phyloP scores from a whole-genome alignment of 2,797 vertebrate species.

The Gadopsis marmoratus region DNA sequence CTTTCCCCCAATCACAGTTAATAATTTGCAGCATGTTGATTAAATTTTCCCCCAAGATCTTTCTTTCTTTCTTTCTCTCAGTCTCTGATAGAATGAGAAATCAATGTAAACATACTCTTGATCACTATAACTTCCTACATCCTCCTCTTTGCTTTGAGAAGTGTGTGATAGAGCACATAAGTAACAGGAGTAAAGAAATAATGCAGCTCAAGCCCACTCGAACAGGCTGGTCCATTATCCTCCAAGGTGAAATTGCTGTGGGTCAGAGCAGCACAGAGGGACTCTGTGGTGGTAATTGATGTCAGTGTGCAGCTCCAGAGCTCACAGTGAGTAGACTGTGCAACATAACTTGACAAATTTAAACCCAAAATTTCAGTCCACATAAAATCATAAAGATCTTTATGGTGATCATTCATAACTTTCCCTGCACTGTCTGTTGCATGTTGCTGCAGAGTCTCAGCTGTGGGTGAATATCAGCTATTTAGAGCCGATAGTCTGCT shows the following conservation, averaged over 20 bases:
- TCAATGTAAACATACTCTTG: slow-evolving; percentile 24
- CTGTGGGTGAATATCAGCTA: slow-evolving; percentile 58
- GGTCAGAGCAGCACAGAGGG: slow-evolving; percentile 38
- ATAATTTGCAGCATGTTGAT: slow-evolving; percentile 52
- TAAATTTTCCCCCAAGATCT: slow-evolving; percentile 32
- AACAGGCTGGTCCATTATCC: slow-evolving; percentile 37
- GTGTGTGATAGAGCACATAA: slow-evolving; percentile 12
- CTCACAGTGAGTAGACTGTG: slow-evolving; percentile 13
- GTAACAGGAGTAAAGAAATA: slow-evolving; percentile 42
- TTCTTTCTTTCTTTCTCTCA: slow-evolving; percentile 20
- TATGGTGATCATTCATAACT: slow-evolving; percentile 55
- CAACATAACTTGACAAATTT: slow-evolving; percentile 20
- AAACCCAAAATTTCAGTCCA: slow-evolving; percentile 21
- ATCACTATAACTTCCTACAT: slow-evolving; percentile 17
- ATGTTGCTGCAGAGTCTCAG: slow-evolving; percentile 32
- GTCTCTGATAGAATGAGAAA: slow-evolving; percentile 6
- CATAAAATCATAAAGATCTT: background rate
- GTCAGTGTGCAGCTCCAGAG: slow-evolving; percentile 41
- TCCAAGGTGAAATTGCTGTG: slow-evolving; percentile 53
- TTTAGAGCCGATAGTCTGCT: slow-evolving; percentile 58
- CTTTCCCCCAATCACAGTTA: slow-evolving; percentile 39
- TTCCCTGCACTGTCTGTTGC: slow-evolving; percentile 14
- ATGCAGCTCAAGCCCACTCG: slow-evolving; percentile 40
- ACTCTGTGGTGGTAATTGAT: slow-evolving; percentile 45
- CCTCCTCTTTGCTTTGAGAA: slow-evolving; percentile 23